These are phyloP conservation scores for Halocynthia aurantium DNA, from an alignment of 23 tunicate species.

Conservation along the genomic window DNA sequence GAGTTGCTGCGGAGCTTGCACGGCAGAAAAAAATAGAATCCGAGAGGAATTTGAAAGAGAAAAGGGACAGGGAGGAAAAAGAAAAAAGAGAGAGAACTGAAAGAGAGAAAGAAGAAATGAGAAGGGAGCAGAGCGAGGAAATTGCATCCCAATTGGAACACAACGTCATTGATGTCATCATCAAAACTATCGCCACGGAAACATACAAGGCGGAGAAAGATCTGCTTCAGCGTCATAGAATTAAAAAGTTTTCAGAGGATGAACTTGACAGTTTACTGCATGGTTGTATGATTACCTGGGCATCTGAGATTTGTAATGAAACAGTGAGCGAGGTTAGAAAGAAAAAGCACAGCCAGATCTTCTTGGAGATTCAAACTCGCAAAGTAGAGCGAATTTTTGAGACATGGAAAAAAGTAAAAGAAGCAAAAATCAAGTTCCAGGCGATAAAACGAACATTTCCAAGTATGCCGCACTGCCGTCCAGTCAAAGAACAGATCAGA, in stretches of 20 bases:
- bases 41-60: conserved; percentile 14
- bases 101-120: conserved; percentile 12
- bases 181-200: not conserved
- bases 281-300: not conserved
- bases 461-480: conserved; percentile 34
- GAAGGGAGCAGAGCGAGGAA: conserved; percentile 11
- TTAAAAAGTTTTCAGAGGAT: not conserved
- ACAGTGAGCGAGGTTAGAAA: conserved; percentile 20
- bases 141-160: not conserved
- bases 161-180: conserved; percentile 15
- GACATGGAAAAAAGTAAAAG: conserved; percentile 42
- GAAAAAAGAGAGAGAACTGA: conserved; percentile 12
- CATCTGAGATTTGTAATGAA: conserved; percentile 1
- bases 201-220: not conserved
- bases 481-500: conserved; percentile 31
- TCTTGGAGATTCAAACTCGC: conserved; percentile 3
- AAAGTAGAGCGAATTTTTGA: conserved; percentile 9
- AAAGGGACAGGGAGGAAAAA: conserved; percentile 15
- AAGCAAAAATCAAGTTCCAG: conserved; percentile 1
- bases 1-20: conserved; percentile 1
- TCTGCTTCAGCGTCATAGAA: not conserved
- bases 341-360: conserved; percentile 1
- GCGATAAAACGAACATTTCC: conserved; percentile 46
- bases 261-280: not conserved
- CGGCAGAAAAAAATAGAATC: conserved; percentile 23